Percentiles rank a stretch among this genome's conserved stretches.
These are phyloP conservation scores for Sipunculus nudus DNA, from an alignment of 2,888 invertebrate species.

Conservation along the genomic window DNA sequence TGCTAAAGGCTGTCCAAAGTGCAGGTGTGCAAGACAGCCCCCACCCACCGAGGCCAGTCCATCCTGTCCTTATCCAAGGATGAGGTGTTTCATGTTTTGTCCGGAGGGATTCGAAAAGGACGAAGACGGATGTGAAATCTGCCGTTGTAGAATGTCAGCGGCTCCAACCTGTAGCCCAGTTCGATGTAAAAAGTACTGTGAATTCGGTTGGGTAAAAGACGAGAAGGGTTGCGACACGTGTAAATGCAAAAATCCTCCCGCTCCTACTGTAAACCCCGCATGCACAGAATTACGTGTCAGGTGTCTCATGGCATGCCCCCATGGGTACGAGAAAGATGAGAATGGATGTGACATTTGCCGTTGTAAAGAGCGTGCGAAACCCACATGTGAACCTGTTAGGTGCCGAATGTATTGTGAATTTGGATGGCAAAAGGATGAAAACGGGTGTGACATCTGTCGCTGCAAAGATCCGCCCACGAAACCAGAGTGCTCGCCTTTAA, in stretches of 20 bases:
- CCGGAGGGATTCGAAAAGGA: slow-evolving; percentile 13
- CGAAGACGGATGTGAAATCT: slow-evolving; percentile 19
- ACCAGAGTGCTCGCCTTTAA: too few relatives aligned
- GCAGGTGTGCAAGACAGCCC: too few relatives aligned
- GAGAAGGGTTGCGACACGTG: slow-evolving; percentile 19
- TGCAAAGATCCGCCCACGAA: slow-evolving; percentile 6
- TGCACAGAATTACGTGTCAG: background rate
- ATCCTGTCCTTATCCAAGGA: slow-evolving; percentile 3
- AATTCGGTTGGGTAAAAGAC: background rate
- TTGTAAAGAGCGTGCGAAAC: slow-evolving; percentile 6
- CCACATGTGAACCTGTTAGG: slow-evolving; percentile 6
- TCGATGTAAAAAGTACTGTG: background rate
- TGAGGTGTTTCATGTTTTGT: slow-evolving; percentile 14
- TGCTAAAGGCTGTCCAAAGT: too few relatives aligned
- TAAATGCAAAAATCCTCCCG: too few relatives aligned
- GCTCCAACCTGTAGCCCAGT: background rate
- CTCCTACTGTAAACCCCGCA: too few relatives aligned
- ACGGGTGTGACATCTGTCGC: slow-evolving; percentile 21
- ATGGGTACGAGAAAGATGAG: slow-evolving; percentile 13
- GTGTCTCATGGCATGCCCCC: slow-evolving; percentile 14
- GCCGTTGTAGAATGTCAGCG: too few relatives aligned
- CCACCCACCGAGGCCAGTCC: too few relatives aligned
- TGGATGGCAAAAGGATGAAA: slow-evolving; percentile 16
- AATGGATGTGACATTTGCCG: slow-evolving; percentile 18
- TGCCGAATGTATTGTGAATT: slow-evolving; percentile 24